Base-by-base conservation (phyloP, 2,113 vertebrate species). In the Egretta garzetta region DNA sequence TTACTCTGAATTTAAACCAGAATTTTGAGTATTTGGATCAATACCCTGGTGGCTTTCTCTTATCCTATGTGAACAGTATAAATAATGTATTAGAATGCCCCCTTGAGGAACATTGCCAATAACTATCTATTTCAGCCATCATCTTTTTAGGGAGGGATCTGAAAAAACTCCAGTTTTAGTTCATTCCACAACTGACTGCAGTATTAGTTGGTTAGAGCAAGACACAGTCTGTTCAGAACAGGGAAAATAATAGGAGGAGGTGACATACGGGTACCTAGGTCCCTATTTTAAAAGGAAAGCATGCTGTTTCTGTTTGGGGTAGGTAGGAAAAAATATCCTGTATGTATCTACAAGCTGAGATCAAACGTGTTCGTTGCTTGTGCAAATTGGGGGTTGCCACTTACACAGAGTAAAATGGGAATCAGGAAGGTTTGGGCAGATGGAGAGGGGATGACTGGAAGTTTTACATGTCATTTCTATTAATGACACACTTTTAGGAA, bases 41-140 rank as follows among this genome's bases (percentile, higher is more conserved):
- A n/a, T 37, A 55, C 20, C 20, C 11, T n/a, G 7, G n/a, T 14
- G 16, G 13, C 13, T 75, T 75, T 85, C 53, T 81, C 59, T 67
- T 67, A 66, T 3, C 28, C 37, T 14, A 11, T 1, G 3, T 33
- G 45, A 80, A 32, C 35, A 62, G 6, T 41, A 50, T 47, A 91
- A 96, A 71, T 58, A 74, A 92, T 19, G 80, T 76, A 86, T 88
- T 86, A 88, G 75, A 88, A 92, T 94, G 91, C 63, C 88, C 93
- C 83, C 93, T 90, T 86, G 75, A 96, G 94, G 85, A 92, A 50
- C 45, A 66, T 0, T 76, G 80, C 21, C 82, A 90, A 83, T 53
- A 58, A 33, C 59, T 41, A 43, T 58, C 11, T 93, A 47, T 77
- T 90, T 81, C 60, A 71, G 37, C 59, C 45, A 80, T 52, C 41